These are phyloP conservation scores for Pachycephus smyrnensis DNA, from an alignment of 2,888 invertebrate genomes.

Conservation along the genomic window DNA sequence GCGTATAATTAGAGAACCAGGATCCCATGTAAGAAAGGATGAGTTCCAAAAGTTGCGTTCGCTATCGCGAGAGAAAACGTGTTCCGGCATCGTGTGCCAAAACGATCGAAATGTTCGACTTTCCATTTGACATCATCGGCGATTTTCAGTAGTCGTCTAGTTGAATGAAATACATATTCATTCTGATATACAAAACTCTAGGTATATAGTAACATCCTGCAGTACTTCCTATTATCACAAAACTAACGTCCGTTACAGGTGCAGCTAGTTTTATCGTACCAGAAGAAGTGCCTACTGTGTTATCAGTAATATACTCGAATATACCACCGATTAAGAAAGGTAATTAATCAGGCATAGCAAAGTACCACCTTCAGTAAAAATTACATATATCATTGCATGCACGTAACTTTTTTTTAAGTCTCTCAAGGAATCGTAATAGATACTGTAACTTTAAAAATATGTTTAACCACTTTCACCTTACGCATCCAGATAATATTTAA, in stretches of 20 bases:
- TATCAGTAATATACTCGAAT: slow-evolving; percentile 85
- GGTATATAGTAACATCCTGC: too few relatives aligned
- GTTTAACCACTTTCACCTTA: not conserved
- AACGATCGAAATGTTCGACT: not conserved
- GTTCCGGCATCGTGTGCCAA: not conserved
- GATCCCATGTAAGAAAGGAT: not conserved
- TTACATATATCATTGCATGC: not conserved
- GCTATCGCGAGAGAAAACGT: not conserved
- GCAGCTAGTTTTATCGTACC: slow-evolving; percentile 77
- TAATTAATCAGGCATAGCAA: slow-evolving; percentile 57
- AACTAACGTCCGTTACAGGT: slow-evolving; percentile 58
- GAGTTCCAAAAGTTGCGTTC: not conserved
- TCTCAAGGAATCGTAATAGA: slow-evolving; percentile 3
- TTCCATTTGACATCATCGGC: not conserved
- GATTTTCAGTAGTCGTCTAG: not conserved
- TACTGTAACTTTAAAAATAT: not conserved
- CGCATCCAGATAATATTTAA: not conserved
- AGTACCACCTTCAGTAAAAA: not conserved
- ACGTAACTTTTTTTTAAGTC: not conserved
- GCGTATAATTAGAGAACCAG: not conserved
- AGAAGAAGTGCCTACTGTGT: slow-evolving; percentile 82
- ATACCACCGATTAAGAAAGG: slow-evolving; percentile 89
- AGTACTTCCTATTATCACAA: not conserved
- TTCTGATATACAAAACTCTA: too few relatives aligned
- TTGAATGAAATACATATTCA: not conserved